A percentile compares a stretch with the other conserved stretches of the same genome.
phyloP scores from a whole-genome alignment of 2,888 invertebrate species.

The Nomada hirtipes region DNA sequence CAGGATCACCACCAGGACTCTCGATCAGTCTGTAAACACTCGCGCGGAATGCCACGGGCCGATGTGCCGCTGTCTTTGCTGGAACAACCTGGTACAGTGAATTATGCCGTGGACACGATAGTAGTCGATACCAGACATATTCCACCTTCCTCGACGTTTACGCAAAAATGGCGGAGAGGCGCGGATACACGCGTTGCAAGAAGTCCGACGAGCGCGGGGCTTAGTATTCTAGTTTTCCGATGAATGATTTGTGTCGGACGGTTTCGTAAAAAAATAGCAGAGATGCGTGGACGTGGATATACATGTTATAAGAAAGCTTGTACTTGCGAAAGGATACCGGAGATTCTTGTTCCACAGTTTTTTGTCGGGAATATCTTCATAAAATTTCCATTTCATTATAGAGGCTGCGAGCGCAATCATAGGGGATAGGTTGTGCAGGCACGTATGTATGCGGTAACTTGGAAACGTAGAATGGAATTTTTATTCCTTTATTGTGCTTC shows the following conservation, averaged over 20 bases:
- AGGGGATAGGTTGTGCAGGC: no score
- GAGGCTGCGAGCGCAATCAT: no score
- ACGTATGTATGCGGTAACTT: no score
- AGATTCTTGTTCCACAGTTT: no score
- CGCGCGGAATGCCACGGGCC: slow-evolving; percentile 48
- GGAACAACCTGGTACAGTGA: slow-evolving; percentile 32
- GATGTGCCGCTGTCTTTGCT: slow-evolving; percentile 33
- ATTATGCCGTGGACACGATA: slow-evolving; percentile 54
- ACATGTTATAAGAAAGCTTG: background rate
- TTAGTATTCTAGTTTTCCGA: no score
- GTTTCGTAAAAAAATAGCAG: background rate
- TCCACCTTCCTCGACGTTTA: slow-evolving; percentile 20
- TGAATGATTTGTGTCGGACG: background rate
- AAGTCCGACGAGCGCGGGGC: background rate
- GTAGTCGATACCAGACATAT: slow-evolving; percentile 38
- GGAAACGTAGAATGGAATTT: no score
- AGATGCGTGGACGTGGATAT: background rate
- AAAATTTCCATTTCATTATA: no score
- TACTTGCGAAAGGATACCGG: no score
- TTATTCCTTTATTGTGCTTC: no score
- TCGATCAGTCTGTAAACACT: slow-evolving; percentile 61
- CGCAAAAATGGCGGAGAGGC: slow-evolving; percentile 35
- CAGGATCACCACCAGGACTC: slow-evolving; percentile 41
- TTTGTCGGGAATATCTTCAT: no score
- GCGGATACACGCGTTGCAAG: slow-evolving; percentile 25